These are phyloP conservation scores for Melanerpes aurifrons DNA, from an alignment of 2,113 vertebrate species.

Conservation along the genomic window DNA sequence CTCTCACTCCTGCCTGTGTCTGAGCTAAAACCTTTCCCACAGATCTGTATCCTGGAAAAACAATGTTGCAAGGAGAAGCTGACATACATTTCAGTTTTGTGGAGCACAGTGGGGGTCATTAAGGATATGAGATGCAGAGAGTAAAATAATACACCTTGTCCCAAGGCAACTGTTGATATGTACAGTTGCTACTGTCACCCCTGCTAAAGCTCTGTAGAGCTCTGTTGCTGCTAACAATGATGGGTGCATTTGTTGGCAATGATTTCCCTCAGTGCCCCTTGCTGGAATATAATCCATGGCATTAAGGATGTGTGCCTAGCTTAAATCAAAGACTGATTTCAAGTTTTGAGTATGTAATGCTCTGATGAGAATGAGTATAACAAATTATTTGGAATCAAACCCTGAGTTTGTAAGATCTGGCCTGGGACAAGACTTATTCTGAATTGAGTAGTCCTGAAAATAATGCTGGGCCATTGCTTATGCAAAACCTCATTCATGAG, in stretches of 20 bases:
- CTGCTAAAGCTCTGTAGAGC: not conserved
- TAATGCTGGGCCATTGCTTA: accelerated
- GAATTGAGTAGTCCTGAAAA: not conserved
- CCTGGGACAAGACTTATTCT: accelerated
- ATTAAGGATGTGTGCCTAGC: not conserved
- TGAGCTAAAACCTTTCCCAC: too few relatives aligned
- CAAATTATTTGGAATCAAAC: not conserved
- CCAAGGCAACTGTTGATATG: not conserved
- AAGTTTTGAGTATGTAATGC: not conserved
- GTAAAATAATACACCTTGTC: too few relatives aligned
- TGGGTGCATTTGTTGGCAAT: accelerated
- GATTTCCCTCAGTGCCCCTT: not conserved
- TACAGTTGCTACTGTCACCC: not conserved
- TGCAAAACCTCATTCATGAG: not conserved
- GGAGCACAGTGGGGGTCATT: too few relatives aligned
- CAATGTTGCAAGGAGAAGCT: too few relatives aligned
- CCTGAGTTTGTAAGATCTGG: not conserved
- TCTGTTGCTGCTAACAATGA: not conserved
- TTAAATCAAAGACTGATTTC: not conserved
- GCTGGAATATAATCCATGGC: not conserved
- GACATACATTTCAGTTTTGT: too few relatives aligned
- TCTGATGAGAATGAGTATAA: not conserved
- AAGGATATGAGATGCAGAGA: too few relatives aligned
- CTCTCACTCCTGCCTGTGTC: too few relatives aligned
- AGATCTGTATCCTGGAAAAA: too few relatives aligned